Evolutionary conservation across 2,797 vertebrate species (phyloP).

Genomic region (Philypnodon macrostomus): DNA sequence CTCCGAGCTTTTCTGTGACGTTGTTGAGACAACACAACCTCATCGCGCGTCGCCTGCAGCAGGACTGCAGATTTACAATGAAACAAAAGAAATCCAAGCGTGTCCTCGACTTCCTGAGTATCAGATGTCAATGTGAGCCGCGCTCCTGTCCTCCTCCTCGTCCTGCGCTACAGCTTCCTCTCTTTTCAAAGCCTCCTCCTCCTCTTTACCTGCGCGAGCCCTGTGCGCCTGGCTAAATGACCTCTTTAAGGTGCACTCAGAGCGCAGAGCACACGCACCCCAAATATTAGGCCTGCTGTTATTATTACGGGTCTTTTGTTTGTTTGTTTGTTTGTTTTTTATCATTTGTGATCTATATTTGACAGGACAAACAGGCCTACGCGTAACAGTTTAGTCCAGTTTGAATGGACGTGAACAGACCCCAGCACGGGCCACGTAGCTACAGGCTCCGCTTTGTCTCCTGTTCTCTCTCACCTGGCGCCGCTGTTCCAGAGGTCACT

Average conservation of each 20-base stretch:
- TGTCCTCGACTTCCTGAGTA: slow-evolving; percentile 84
- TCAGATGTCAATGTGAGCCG: slow-evolving; percentile 78
- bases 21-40: slow-evolving; percentile 28
- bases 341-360: too few relatives aligned
- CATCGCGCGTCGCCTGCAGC: slow-evolving; percentile 37
- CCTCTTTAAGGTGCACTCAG: slow-evolving; percentile 64
- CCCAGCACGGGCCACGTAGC: not conserved
- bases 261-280: not conserved
- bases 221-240: slow-evolving; percentile 39
- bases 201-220: slow-evolving; percentile 66
- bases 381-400: too few relatives aligned
- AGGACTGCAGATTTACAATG: slow-evolving; percentile 72
- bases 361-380: too few relatives aligned
- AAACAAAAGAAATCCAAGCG: slow-evolving; percentile 83
- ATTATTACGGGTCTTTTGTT: too few relatives aligned
- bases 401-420: too few relatives aligned
- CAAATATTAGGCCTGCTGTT: too few relatives aligned
- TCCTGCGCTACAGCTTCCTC: slow-evolving; percentile 7
- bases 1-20: slow-evolving; percentile 19
- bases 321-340: too few relatives aligned
- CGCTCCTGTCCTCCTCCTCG: slow-evolving; percentile 40
- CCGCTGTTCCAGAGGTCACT: too few relatives aligned
- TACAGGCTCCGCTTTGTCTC: too few relatives aligned
- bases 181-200: slow-evolving; percentile 46
- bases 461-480: slow-evolving; percentile 3